Base-by-base conservation (phyloP, 1,140 invertebrate genomes). In the Chlorops oryzae region DNA sequence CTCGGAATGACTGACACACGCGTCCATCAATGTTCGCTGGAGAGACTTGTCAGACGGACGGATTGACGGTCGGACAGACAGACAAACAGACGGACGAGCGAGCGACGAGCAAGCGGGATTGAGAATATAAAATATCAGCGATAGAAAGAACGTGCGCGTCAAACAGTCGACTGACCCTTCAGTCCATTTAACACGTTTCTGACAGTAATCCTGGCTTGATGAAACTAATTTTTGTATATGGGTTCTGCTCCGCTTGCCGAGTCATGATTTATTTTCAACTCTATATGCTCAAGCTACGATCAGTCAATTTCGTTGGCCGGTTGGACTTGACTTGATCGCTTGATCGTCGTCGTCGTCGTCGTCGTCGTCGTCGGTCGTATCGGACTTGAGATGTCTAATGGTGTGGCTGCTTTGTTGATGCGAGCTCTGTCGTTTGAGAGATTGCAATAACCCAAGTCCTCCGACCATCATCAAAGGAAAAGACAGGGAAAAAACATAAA, bases 101-200 rank as follows among this genome's bases (percentile, higher is more conserved):
- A 43, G 34, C 48, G 55, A 55, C 54, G 50, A 58, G 58, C 54
- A 54, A 55, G 52, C 56, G 45, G 35, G 28, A n/a, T n/a, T n/a
- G n/a, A n/a, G n/a, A n/a, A n/a, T n/a, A n/a, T n/a, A n/a, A n/a
- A n/a, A n/a, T n/a, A n/a, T n/a, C n/a, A n/a, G n/a, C n/a, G n/a
- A n/a, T n/a, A n/a, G n/a, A n/a, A n/a, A n/a, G n/a, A n/a, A n/a
- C n/a, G 51, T 40, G 43, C 39, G 53, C 57, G 62, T 65, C 62
- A n/a, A n/a, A n/a, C n/a, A n/a, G n/a, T n/a, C 63, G 65, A 65
- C 63, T 65, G 63, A 65, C 63, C 63, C 63, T 65, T 65, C 63
- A 65, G 63, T 65, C 63, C 63, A 65, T 65, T 65, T 65, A 65
- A 65, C 63, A 65, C 63, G 63, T 65, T 65, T 65, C 60, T 63